Evolutionary conservation across 2,888 invertebrate species (phyloP), one percentile per base, ranked within the genome.

Genomic region (Eugnorisma glareosa): DNA sequence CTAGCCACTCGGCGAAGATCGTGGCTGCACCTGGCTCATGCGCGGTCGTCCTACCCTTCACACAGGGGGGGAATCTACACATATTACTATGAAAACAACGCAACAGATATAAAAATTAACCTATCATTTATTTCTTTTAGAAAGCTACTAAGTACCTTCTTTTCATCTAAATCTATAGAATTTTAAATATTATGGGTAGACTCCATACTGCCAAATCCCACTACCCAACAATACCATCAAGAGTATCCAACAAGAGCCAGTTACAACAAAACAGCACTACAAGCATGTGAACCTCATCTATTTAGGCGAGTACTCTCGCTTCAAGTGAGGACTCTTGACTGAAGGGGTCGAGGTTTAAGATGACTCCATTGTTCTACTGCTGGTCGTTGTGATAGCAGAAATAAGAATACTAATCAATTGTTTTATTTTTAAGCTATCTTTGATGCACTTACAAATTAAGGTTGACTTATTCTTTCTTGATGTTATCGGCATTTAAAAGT

Each of bases 231-330:
- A 63, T 40, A 21, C 21, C 37, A 37, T 37, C 45, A 72, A 59
- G n/a, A 31, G 64, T 40, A 28, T 40, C 59, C 43, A 37, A 45
- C 40, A 69, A 40, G n/a, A 31, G 70, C 51, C 13, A 51, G 24
- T 54, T 13, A 71, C 48, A 57, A 11, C 13, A 45, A 59, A 81
- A 75, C 59, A 67, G 51, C 48, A 40, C 59, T 21, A 82, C 72
- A 85, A 76, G 73, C 69, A 61, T 67, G 70, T 73, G 72, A 82
- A 82, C 79, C 71, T 28, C 76, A 80, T 66, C 79, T 86, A 69
- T 86, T 88, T 80, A 84, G 71, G 63, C 67, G 66, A 81, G 71
- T 28, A 61, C 80, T 76, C 71, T 82, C 37, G 21, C 24, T 71
- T 75, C 37, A 40, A 75, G 77, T 37, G 68, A 75, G 77, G 6